Evolutionary conservation across 1,140 invertebrate species (phyloP), one percentile per base, ranked within the genome.

Genomic region (Orchesella cincta): DNA sequence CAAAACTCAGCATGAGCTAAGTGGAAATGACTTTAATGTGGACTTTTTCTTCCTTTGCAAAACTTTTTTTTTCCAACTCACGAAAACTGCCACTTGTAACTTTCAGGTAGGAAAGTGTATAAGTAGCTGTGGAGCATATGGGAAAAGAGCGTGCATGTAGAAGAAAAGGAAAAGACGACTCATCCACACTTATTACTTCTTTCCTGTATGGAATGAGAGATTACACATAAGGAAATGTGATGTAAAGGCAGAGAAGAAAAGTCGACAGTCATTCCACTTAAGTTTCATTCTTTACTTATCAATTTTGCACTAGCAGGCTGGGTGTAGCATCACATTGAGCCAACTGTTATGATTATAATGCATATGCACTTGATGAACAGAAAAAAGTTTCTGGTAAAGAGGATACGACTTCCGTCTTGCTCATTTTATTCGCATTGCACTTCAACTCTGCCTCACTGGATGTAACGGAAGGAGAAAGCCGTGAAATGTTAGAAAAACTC

Each of bases 241-340:
- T 67, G 62, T 67, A 67, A 57, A 8, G 28, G 8, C 26, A 67
- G 31, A 33, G 3, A 67, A 12, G 31, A 67, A 67, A 67, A 67
- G 62, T 67, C 62, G 62, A 67, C 62, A 67, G 62, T 67, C 62
- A 67, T 67, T 67, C 31, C 62, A 67, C 62, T 67, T 67, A 67
- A 23, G 62, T 33, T 26, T 67, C 31, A 29, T 67, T 33, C 31
- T 33, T 67, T 67, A 67, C 62, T 67, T 67, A 67, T 67, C 62
- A 67, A 67, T 67, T 67, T 67, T 67, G 28, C 62, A 67, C 62
- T 67, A 29, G 14, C 5, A n/a, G n/a, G n/a, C n/a, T n/a, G n/a
- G n/a, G n/a, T n/a, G n/a, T n/a, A n/a, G n/a, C n/a, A n/a, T n/a
- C n/a, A n/a, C n/a, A n/a, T 23, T 23, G 54, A 46, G 39, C 39